Percentiles rank a stretch among this genome's conserved stretches.
These are phyloP conservation scores for Thymallus thymallus DNA, from an alignment of 2,113 vertebrate species.

Conservation along the genomic window DNA sequence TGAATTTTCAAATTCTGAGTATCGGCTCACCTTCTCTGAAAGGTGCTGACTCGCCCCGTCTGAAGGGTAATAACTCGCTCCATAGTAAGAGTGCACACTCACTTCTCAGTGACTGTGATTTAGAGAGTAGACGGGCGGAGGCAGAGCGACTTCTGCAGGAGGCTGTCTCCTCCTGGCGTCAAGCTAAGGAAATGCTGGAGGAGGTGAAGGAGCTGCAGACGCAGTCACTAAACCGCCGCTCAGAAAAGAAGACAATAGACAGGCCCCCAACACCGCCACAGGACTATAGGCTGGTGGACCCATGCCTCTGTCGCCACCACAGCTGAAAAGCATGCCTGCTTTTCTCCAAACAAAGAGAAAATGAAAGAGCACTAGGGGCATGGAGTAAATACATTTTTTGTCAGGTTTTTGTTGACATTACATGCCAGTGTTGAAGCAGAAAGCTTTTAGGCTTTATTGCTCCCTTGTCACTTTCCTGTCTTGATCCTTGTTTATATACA, in stretches of 20 bases:
- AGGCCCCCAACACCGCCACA: constrained; percentile 39
- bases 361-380: background rate
- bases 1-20: constrained; percentile 14
- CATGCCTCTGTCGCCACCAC: constrained; percentile 14
- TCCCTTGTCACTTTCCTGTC: background rate
- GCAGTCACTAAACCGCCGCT: constrained; percentile 80
- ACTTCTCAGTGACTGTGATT: constrained; percentile 57
- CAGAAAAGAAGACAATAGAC: constrained; percentile 47
- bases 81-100: constrained; percentile 5
- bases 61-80: constrained; percentile 23
- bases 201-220: constrained; percentile 90
- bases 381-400: background rate
- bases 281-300: constrained; percentile 72
- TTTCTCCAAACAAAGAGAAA: background rate
- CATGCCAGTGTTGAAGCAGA: background rate
- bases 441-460: background rate
- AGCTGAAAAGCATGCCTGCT: background rate
- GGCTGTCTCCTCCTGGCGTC: constrained; percentile 88
- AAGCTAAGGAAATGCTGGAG: constrained; percentile 89
- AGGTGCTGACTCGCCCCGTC: background rate
- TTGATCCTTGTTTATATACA: background rate
- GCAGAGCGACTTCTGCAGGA: constrained; percentile 88
- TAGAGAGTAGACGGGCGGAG: constrained; percentile 78
- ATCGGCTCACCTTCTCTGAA: background rate
- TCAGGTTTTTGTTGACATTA: background rate